Evolutionary conservation across 2,797 vertebrate species (phyloP), one percentile per base, ranked within the genome.

Genomic region (Oryzias sinensis): DNA sequence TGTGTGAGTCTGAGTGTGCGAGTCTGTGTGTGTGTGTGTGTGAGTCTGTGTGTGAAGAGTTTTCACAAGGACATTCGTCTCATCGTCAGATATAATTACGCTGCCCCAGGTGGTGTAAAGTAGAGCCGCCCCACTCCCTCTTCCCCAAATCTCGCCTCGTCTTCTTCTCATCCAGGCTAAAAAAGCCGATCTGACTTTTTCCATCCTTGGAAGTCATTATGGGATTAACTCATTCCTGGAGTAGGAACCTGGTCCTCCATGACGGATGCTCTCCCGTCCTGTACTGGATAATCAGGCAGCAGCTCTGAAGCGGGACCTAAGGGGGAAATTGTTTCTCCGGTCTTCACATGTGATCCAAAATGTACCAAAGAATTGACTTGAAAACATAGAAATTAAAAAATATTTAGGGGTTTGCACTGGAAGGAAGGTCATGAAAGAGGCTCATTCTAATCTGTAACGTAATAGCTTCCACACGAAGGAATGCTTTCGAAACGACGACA

Each of bases 41-140:
- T 64, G 59, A 42, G 18, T 56, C 53, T 15, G 51, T 52, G 58
- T 64, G 64, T 58, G 11, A 8, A 66, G 70, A 72, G 61, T 74
- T 62, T 80, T 87, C 86, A 83, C 86, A 87, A 71, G 70, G 77
- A 81, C 79, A 84, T 88, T 84, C 80, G 85, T 89, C 83, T 88
- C 83, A 79, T 79, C 77, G 69, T 70, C 74, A 77, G 83, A 85
- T 88, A 75, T 86, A 87, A 88, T 91, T 89, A 82, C 86, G 72
- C 62, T 44, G 76, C 86, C 77, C 64, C 42, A 24, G 70, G 80
- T 79, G 49, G 65, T 64, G 64, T 37, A 29, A 53, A 68, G 77
- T 55, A 61, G 70, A 76, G 75, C 69, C 66, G 65, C 59, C 65
- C 59, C 59, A 55, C 49, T 43, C 37, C 49, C 67, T 43, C 47